These are phyloP conservation scores for Copidosoma aretas DNA, from an alignment of 2,888 invertebrate genomes.

Conservation along the genomic window DNA sequence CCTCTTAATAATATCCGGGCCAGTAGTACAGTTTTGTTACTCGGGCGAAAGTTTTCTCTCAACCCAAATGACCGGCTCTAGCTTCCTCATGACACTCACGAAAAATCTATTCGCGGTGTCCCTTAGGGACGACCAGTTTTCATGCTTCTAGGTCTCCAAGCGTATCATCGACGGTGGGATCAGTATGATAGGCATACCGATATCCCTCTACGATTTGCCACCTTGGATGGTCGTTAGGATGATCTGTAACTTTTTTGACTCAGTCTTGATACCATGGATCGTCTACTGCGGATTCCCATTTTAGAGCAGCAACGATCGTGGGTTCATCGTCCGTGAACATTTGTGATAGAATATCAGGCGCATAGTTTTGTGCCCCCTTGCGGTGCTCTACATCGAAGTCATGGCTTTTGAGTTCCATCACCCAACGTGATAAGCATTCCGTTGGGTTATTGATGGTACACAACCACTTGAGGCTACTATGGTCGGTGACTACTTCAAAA, in stretches of 20 bases:
- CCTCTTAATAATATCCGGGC: conserved; percentile 19
- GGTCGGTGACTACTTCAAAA: conserved; percentile 48
- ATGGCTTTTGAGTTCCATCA: conserved; percentile 22
- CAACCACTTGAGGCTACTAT: conserved; percentile 44
- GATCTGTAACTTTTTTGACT: background rate
- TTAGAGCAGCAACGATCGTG: background rate
- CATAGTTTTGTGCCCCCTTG: conserved; percentile 24
- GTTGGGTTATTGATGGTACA: conserved; percentile 38
- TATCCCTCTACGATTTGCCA: background rate
- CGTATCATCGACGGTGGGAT: background rate
- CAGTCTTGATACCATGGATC: conserved; percentile 4
- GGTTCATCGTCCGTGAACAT: background rate
- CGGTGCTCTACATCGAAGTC: conserved; percentile 28
- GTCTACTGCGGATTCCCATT: background rate
- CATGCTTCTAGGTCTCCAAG: background rate
- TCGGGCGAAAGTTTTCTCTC: conserved; percentile 17
- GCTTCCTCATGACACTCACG: background rate
- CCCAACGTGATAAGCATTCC: conserved; percentile 40
- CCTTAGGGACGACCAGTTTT: background rate
- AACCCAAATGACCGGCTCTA: conserved; percentile 5
- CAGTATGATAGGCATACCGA: background rate
- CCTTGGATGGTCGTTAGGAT: background rate
- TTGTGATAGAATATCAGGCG: conserved; percentile 29
- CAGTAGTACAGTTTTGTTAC: conserved; percentile 23
- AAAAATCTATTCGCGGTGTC: background rate